A percentile compares a stretch with the other conserved stretches of the same genome.
phyloP scores from a whole-genome alignment of 2,797 vertebrate species.

The Mustela erminea region DNA sequence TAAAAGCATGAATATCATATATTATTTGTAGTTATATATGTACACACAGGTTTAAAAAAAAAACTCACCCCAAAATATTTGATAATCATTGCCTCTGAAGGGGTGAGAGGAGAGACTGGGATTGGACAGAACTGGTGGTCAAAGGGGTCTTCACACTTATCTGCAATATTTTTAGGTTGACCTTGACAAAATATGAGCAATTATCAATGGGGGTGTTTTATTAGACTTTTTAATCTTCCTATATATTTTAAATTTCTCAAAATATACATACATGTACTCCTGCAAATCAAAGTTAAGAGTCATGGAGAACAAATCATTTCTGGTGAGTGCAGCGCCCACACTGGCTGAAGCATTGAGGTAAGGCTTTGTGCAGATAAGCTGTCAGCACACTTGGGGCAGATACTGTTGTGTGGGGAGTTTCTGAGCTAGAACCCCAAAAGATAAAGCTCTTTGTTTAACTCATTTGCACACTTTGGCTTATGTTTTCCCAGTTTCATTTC shows the following conservation, averaged over 20 bases:
- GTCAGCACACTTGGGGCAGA: neutral
- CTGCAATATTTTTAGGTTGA: neutral
- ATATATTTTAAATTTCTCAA: constrained; percentile 34
- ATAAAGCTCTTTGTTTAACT: neutral
- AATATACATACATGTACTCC: neutral
- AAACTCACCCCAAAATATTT: neutral
- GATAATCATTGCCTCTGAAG: neutral
- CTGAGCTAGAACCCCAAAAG: neutral
- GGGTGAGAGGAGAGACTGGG: neutral
- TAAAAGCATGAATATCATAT: neutral
- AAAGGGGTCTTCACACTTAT: neutral
- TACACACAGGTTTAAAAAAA: neutral
- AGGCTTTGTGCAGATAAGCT: neutral
- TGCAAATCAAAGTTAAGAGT: neutral
- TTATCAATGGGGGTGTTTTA: neutral
- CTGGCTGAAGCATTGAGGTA: neutral
- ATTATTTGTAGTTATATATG: constrained; percentile 24
- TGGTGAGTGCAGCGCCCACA: neutral
- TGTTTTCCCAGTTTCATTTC: neutral
- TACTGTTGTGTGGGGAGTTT: neutral
- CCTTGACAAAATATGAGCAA: neutral
- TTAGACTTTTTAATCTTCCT: neutral
- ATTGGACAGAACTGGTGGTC: neutral
- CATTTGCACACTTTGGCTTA: neutral
- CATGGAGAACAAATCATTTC: neutral